Evolutionary conservation across 1,140 invertebrate species (phyloP).

Genomic region (Octopus bimaculoides): DNA sequence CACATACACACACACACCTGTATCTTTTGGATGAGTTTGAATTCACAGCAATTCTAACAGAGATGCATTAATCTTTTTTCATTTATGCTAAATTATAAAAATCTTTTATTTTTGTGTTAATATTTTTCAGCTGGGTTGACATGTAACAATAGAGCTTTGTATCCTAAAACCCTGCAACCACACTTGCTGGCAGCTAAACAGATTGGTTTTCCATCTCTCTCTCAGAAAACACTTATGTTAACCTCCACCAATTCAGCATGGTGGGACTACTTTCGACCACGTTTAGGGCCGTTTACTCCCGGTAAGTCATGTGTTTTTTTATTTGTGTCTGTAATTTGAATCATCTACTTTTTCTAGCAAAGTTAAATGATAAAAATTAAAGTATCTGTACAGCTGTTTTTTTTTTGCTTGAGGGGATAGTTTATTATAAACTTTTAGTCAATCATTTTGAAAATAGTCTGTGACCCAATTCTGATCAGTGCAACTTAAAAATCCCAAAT

Average conservation of each 20-base stretch:
- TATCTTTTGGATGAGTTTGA: too few relatives aligned
- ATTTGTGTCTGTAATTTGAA: not conserved
- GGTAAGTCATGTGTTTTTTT: conserved; percentile 21
- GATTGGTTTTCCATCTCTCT: too few relatives aligned
- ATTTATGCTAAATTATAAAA: too few relatives aligned
- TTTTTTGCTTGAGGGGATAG: not conserved
- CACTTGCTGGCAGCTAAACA: too few relatives aligned
- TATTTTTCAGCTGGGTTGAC: too few relatives aligned
- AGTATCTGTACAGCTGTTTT: not conserved
- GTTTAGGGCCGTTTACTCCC: conserved; percentile 47
- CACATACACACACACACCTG: too few relatives aligned
- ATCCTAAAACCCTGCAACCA: too few relatives aligned
- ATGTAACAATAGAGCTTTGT: too few relatives aligned
- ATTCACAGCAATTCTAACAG: too few relatives aligned
- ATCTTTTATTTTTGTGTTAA: too few relatives aligned
- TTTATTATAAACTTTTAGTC: not conserved
- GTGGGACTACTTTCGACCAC: conserved; percentile 39
- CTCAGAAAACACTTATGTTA: not conserved
- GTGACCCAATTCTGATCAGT: not conserved
- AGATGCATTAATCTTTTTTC: too few relatives aligned
- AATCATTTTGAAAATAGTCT: not conserved
- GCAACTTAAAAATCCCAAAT: not conserved
- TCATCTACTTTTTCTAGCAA: not conserved
- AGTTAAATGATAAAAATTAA: not conserved
- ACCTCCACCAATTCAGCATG: not conserved